Base-by-base conservation (phyloP, 2,797 vertebrate species). In the Silurus lanzhouensis region DNA sequence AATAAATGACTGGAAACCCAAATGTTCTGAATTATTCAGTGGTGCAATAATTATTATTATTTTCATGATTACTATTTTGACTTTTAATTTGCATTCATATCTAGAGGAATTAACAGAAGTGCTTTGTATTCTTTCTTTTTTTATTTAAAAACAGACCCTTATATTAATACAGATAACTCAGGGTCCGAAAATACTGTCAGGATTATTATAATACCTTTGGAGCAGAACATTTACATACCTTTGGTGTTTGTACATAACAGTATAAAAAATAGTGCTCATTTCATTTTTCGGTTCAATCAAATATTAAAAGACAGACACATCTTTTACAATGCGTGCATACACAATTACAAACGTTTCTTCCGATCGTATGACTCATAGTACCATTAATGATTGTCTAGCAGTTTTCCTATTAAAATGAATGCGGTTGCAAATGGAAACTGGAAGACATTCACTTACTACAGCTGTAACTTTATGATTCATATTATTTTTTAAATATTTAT, bases 341-440 rank as follows among this genome's bases (percentile, higher is more conserved):
- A 25, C 19, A 46, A 9, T 61, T 83, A n/a, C n/a, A n/a, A 25
- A 19, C 8, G 2, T 25, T 72, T 15, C 70, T 74, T 46, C 13
- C 22, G 14, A 25, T 48, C 5, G 44, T 61, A 60, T 60, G 81
- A 83, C 52, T 25, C 68, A 71, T 72, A n/a, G 61, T 5, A 9
- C 44, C 4, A n/a, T 61, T 27, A 74, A 57, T 13, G 68, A 58
- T 48, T 48, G 22, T 83, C 57, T 63, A 60, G 58, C 67, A 31
- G 55, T 72, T 75, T 52, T 75, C 17, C 70, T 22, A 46, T 74
- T 31, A 52, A 48, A 38, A 83, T 63, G 44, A 63, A 74, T 83
- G 44, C 5, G n/a, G 82, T 83, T 48, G 14, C 38, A 75, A 75
- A 83, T 83, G 58, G 58, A 64, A 83, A 61, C 19, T 74, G 52